Percentiles rank a stretch among this genome's conserved stretches.
phyloP scores from a whole-genome alignment of 92 coral and sea anemone genomes.

The Phymanthus crucifer region DNA sequence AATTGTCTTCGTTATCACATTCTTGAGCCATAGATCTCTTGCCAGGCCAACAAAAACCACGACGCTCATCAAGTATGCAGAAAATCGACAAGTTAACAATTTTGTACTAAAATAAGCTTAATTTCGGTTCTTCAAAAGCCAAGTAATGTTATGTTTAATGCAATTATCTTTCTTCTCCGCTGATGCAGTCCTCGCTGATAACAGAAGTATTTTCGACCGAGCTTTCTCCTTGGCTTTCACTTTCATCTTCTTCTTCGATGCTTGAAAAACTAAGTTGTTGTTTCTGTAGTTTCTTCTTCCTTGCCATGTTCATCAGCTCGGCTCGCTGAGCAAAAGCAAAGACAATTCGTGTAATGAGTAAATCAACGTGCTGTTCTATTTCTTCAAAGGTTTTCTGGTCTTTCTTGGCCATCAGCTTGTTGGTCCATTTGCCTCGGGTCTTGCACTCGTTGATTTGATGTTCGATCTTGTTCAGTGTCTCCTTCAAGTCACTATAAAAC shows the following conservation, averaged over 20 bases:
- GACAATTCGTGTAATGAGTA: slow-evolving; percentile 84
- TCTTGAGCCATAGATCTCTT: slow-evolving; percentile 8
- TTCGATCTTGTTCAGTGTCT: slow-evolving; percentile 77
- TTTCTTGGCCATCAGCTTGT: slow-evolving; percentile 80
- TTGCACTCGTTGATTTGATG: slow-evolving; percentile 70
- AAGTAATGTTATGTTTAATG: not conserved
- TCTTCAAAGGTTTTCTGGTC: slow-evolving; percentile 81
- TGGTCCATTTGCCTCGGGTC: slow-evolving; percentile 72
- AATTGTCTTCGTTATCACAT: not conserved
- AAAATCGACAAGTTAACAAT: slow-evolving; percentile 17
- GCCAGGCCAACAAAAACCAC: slow-evolving; percentile 32
- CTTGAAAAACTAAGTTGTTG: slow-evolving; percentile 41
- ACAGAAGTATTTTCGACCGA: slow-evolving; percentile 40
- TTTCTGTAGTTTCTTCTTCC: slow-evolving; percentile 34
- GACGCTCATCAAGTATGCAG: slow-evolving; percentile 35
- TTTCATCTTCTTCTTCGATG: slow-evolving; percentile 61
- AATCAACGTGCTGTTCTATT: slow-evolving; percentile 80
- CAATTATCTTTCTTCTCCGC: slow-evolving; percentile 29
- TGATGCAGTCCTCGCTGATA: slow-evolving; percentile 50
- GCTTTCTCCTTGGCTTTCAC: slow-evolving; percentile 16
- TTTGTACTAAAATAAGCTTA: not conserved
- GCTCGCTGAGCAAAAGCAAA: slow-evolving; percentile 92
- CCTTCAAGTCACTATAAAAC: slow-evolving; percentile 89
- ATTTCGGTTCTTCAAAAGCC: not conserved
- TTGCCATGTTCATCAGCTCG: slow-evolving; percentile 59